These are phyloP conservation scores for Telmatherina bonti DNA, from an alignment of 2,797 vertebrate species.

Conservation along the genomic window DNA sequence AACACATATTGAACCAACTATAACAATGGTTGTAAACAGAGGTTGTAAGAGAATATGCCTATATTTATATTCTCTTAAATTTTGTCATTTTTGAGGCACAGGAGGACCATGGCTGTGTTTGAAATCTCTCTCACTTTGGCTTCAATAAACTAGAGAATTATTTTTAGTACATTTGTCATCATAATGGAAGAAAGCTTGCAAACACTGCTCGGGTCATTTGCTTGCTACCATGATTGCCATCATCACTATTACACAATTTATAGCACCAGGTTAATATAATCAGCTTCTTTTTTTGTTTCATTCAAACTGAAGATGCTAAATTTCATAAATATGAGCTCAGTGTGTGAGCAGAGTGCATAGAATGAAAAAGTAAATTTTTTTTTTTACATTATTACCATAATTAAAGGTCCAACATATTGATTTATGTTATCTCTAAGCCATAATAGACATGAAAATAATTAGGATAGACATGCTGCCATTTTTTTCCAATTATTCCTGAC, in stretches of 20 bases:
- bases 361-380: constrained; percentile 14
- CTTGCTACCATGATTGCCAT: background rate
- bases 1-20: background rate
- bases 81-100: background rate
- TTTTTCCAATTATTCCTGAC: constrained; percentile 45
- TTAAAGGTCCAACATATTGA: constrained; percentile 33
- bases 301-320: constrained; percentile 1
- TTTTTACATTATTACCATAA: constrained; percentile 23
- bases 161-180: background rate
- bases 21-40: background rate
- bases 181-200: background rate
- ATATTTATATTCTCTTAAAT: background rate
- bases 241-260: background rate
- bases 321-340: constrained; percentile 28
- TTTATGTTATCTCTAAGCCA: constrained; percentile 30
- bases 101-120: background rate
- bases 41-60: background rate
- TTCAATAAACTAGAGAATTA: background rate
- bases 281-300: background rate
- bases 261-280: background rate
- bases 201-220: background rate
- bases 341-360: constrained; percentile 10
- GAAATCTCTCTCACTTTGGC: background rate
- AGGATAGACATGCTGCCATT: constrained; percentile 10
- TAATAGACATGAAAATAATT: constrained; percentile 31